These are phyloP conservation scores for Eulemur coronatus DNA, from an alignment of 2,797 vertebrate genomes.

Conservation along the genomic window DNA sequence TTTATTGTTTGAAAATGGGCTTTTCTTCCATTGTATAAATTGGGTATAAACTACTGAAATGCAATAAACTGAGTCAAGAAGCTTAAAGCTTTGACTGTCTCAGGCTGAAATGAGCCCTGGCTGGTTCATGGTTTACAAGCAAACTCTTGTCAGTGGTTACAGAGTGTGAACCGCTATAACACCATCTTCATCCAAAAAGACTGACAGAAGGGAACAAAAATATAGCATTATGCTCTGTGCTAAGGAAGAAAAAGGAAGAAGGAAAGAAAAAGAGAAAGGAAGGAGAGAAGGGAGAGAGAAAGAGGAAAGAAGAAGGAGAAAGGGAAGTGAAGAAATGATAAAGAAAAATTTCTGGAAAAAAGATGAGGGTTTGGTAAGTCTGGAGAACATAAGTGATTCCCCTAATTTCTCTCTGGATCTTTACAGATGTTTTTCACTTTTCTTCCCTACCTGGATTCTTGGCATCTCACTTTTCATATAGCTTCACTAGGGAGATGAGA, in stretches of 20 bases:
- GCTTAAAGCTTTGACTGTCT: neutral
- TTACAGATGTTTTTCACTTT: neutral
- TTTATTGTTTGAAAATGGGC: conserved; percentile 42
- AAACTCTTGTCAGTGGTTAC: neutral
- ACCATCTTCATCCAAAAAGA: neutral
- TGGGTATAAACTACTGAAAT: neutral
- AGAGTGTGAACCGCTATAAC: neutral
- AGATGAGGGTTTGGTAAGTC: neutral
- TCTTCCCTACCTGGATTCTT: neutral
- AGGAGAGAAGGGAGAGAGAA: no score
- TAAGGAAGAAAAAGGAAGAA: neutral
- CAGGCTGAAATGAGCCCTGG: neutral
- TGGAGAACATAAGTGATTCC: neutral
- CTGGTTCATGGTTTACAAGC: neutral
- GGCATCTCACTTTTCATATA: neutral
- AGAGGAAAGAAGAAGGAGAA: neutral
- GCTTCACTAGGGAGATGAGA: neutral
- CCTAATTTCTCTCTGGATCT: neutral
- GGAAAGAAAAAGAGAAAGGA: neutral
- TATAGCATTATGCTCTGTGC: neutral
- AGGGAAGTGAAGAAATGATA: neutral
- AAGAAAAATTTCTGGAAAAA: neutral
- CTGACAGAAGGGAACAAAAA: neutral
- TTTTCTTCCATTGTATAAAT: conserved; percentile 18
- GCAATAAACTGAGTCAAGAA: neutral